Evolutionary conservation across 2,113 vertebrate species (phyloP), one percentile per base, ranked within the genome.

Genomic region (Heterotilapia buettikoferi): DNA sequence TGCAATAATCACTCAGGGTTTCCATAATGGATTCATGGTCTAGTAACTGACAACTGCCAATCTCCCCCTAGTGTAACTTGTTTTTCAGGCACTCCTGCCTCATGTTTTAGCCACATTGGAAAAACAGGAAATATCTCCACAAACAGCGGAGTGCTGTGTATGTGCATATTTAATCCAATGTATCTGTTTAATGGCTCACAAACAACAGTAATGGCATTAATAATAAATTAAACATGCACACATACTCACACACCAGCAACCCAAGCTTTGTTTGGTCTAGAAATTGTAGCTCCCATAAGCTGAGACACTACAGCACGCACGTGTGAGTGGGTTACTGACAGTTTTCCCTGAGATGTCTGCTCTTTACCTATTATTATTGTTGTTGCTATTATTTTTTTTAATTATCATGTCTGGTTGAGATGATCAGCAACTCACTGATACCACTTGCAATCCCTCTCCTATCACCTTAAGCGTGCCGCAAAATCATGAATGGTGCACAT

Each of bases 171-270:
- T 83, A 86, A 89, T 91, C 88, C 56, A 84, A 87, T 90, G 87
- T 90, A 90, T 91, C 79, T 93, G 80, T 92, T 90, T 90, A 92
- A 90, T 90, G 86, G 90, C 63, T 88, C 57, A 81, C 86, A 92
- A 94, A 89, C 86, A 92, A 88, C 71, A 47, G 57, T 85, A 92
- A 90, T 79, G 89, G 85, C 83, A 90, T 68, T 80, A 90, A 92
- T 90, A 85, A 92, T 91, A 91, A 83, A 93, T 93, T 53, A 89
- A 86, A 90, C 57, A 90, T 47, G 31, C 56, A 82, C 80, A 80
- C 63, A 76, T 59, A 61, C 71, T 18, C 54, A 85, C 21, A 54
- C 26, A 47, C 26, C 24, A 76, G 45, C 71, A 73, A 73, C 21
- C 40, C 40, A 29, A 78, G 66, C 61, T 88, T 89, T 92, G 81